Conservation (phyloP, 2,888 invertebrate genomes). For the Ceraclea dissimilis region DNA sequence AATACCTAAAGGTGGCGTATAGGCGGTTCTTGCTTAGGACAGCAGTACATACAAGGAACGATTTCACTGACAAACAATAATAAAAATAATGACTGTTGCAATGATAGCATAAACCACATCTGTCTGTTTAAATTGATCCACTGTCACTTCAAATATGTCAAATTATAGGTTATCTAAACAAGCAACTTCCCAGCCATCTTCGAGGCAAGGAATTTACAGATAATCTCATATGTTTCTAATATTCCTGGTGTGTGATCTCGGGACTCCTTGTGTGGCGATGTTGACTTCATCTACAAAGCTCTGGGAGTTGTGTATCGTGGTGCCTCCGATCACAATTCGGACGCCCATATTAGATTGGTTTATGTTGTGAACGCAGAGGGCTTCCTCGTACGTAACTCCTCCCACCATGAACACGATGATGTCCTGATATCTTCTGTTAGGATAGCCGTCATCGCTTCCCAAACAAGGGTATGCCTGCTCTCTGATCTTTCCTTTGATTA, state of each 20-base stretch:
- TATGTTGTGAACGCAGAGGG: slow-evolving; percentile 73
- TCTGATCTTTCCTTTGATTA: slow-evolving; percentile 83
- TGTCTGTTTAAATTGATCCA: too few species aligned
- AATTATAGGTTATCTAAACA: too few species aligned
- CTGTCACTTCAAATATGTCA: too few species aligned
- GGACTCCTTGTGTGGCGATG: slow-evolving; percentile 57
- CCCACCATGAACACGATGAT: slow-evolving; percentile 96
- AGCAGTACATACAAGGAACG: too few species aligned
- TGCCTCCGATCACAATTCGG: slow-evolving; percentile 83
- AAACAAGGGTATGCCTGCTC: slow-evolving; percentile 80
- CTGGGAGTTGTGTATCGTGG: slow-evolving; percentile 80
- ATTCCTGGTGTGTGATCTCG: slow-evolving; percentile 55
- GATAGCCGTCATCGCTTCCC: slow-evolving; percentile 50
- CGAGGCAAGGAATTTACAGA: too few species aligned
- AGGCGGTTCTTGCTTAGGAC: too few species aligned
- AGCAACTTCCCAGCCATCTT: too few species aligned
- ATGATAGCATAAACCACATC: too few species aligned
- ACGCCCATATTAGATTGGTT: slow-evolving; percentile 61
- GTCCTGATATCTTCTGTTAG: slow-evolving; percentile 70
- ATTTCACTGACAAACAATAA: too few species aligned
- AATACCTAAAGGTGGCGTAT: too few species aligned
- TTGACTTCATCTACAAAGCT: slow-evolving; percentile 73
- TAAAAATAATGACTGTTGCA: too few species aligned
- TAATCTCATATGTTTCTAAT: slow-evolving; percentile 37
- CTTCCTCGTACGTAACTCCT: slow-evolving; percentile 95